A percentile compares a stretch with the other conserved stretches of the same genome.
phyloP scores from a whole-genome alignment of 2,113 vertebrate species.

The Pipra filicauda region DNA sequence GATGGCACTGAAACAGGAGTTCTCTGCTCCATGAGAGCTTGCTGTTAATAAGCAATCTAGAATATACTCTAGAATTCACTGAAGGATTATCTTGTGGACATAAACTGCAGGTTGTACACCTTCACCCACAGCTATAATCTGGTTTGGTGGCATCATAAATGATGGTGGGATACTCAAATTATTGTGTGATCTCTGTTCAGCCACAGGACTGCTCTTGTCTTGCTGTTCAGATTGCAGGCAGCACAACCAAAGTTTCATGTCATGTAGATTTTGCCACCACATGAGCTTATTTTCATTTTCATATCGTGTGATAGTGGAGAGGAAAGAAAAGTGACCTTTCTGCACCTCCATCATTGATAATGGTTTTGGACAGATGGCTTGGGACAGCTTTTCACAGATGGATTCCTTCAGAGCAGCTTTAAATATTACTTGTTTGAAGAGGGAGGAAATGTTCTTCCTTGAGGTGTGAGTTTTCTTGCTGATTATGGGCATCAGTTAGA shows the following conservation, averaged over 20 bases:
- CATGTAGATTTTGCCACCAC: not conserved
- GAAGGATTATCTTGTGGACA: not conserved
- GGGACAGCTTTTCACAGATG: not conserved
- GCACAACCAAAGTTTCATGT: rapidly evolving
- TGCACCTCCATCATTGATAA: not conserved
- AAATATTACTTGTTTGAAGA: not conserved
- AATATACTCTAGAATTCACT: not conserved
- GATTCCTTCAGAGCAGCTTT: not conserved
- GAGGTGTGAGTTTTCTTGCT: not conserved
- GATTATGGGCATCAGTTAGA: not conserved
- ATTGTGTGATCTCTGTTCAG: not conserved
- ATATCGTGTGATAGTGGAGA: not conserved
- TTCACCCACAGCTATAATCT: not conserved
- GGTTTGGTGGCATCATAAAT: not conserved
- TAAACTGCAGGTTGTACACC: not conserved
- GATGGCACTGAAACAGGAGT: not conserved
- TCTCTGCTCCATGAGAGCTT: not conserved
- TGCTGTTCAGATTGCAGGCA: not conserved
- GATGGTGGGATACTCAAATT: not conserved
- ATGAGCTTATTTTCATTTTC: not conserved
- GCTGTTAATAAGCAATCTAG: not conserved
- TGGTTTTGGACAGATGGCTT: not conserved
- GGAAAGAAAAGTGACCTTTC: not conserved
- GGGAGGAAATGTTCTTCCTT: not conserved
- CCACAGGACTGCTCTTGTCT: not conserved